Evolutionary conservation across 2,113 vertebrate genomes (phyloP).

Genomic region (Forbesichthys agassizii): DNA sequence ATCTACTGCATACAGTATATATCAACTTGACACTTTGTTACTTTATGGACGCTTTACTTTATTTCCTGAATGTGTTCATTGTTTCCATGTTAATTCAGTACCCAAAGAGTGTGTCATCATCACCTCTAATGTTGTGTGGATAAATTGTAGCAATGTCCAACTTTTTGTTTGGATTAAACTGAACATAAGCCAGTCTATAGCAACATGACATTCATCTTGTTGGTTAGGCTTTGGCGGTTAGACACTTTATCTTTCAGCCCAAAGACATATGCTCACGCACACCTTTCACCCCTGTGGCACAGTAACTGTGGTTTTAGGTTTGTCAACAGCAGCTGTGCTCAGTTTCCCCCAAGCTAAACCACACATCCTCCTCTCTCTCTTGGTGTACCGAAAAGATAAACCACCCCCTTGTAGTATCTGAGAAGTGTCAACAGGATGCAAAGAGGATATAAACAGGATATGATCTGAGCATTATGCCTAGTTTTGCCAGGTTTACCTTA

Average conservation of each 20-base stretch:
- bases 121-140: too few species aligned
- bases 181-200: too few species aligned
- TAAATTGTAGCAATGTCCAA: too few species aligned
- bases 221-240: constrained; percentile 29
- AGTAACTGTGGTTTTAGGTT: constrained; percentile 13
- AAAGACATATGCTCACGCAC: not conserved
- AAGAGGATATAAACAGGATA: constrained; percentile 16
- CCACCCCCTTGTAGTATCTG: not conserved
- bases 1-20: constrained; percentile 1
- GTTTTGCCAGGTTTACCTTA: too few species aligned
- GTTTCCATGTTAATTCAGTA: too few species aligned
- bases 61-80: too few species aligned
- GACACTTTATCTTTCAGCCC: constrained; percentile 10
- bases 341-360: constrained; percentile 37
- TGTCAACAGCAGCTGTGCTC: constrained; percentile 10
- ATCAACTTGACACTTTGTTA: too few species aligned
- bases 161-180: too few species aligned
- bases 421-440: constrained; percentile 56
- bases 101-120: too few species aligned
- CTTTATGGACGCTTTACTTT: too few species aligned
- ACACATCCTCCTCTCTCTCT: constrained; percentile 4
- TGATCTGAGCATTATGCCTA: constrained; percentile 13
- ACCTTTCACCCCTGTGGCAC: not conserved
- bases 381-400: constrained; percentile 8
- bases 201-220: too few species aligned